Percentiles rank a stretch among this genome's conserved stretches.
Conservation (phyloP, 2,113 vertebrate species). For the Cathartes aura region DNA sequence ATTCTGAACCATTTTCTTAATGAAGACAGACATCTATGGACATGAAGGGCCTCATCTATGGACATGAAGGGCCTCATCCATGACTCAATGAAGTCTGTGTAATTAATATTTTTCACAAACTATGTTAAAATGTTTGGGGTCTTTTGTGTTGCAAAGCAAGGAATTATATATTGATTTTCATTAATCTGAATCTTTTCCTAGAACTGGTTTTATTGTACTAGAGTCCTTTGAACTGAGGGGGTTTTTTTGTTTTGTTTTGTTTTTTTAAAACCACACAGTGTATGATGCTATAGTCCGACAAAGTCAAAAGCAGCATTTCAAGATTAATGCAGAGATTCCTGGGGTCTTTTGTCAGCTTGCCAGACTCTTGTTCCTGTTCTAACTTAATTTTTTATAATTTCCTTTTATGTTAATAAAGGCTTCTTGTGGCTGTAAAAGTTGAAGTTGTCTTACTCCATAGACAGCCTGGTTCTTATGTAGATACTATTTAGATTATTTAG, state of each 20-base stretch:
- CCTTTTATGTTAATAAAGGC: constrained; percentile 65
- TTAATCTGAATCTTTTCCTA: constrained; percentile 7
- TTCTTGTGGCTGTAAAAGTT: constrained; percentile 50
- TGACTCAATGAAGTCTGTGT: background rate
- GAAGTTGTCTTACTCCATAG: constrained; percentile 37
- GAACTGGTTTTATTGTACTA: background rate
- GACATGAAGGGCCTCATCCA: background rate
- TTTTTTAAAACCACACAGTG: background rate
- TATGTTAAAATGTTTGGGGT: background rate
- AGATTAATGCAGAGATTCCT: constrained; percentile 52
- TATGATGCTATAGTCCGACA: constrained; percentile 24
- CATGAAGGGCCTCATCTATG: background rate
- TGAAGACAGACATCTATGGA: background rate
- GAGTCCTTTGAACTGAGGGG: background rate
- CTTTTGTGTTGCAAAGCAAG: background rate
- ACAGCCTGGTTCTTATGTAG: constrained; percentile 55
- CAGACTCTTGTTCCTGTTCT: constrained; percentile 51
- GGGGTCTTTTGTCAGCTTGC: constrained; percentile 51
- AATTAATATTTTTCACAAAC: constrained; percentile 1
- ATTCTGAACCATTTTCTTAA: background rate
- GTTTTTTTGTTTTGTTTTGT: background rate
- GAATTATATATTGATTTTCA: constrained; percentile 24
- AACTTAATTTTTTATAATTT: constrained; percentile 67
- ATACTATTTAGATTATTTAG: constrained; percentile 64
- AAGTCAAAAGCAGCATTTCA: constrained; percentile 43